Conservation (phyloP, 35 echinoderm and acorn worm genomes). For the Stichopus chloronotus region DNA sequence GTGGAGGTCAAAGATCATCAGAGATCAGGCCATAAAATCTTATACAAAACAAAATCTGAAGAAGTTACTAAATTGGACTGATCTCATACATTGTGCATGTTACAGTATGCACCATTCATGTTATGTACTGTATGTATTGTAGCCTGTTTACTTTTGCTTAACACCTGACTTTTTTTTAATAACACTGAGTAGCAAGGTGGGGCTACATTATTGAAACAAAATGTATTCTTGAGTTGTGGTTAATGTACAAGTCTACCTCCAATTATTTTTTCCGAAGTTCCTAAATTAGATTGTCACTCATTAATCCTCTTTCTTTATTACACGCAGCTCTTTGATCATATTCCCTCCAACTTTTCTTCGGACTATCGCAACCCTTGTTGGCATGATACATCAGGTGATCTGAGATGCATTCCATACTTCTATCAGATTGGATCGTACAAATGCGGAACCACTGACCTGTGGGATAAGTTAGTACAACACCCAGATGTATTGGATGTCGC, state of each 20-base stretch:
- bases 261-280: not conserved
- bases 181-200: too few relatives aligned
- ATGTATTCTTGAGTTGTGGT: too few relatives aligned
- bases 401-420: constrained; percentile 65
- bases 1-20: too few relatives aligned
- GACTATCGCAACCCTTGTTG: constrained; percentile 64
- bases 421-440: constrained; percentile 71
- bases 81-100: too few relatives aligned
- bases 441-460: constrained; percentile 67
- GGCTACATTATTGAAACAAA: too few relatives aligned
- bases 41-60: too few relatives aligned
- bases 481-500: constrained; percentile 40
- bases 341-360: constrained; percentile 46
- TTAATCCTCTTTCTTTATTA: not conserved
- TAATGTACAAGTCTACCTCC: not conserved
- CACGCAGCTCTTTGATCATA: not conserved
- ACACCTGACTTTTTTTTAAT: too few relatives aligned
- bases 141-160: too few relatives aligned
- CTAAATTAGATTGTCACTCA: not conserved
- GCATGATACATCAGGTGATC: not conserved
- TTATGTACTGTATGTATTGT: too few relatives aligned
- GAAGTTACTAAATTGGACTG: too few relatives aligned
- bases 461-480: constrained; percentile 55
- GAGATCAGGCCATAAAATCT: too few relatives aligned
- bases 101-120: too few relatives aligned